Evolutionary conservation across 2,888 invertebrate genomes (phyloP).

Genomic region (Norana najaformis): DNA sequence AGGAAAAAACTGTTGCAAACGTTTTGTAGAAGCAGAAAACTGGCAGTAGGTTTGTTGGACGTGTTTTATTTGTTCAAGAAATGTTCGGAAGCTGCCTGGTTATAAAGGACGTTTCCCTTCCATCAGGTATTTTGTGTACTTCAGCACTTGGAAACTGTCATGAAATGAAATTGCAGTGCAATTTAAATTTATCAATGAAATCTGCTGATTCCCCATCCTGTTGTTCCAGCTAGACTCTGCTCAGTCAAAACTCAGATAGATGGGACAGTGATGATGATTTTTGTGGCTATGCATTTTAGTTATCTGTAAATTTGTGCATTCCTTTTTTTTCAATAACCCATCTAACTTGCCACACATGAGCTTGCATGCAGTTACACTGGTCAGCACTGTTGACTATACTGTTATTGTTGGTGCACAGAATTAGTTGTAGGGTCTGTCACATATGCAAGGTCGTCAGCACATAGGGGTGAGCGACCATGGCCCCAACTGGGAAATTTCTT

Average conservation of each 20-base stretch:
- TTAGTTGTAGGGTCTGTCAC: no score
- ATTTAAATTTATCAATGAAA: neutral
- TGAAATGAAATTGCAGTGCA: neutral
- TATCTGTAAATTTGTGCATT: neutral
- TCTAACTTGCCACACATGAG: no score
- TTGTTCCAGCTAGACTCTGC: neutral
- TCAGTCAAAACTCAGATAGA: neutral
- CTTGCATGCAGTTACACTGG: neutral
- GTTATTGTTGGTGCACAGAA: no score
- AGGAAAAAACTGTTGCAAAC: conserved; percentile 13
- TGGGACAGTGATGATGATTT: neutral
- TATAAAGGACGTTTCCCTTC: neutral
- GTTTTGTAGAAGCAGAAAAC: neutral
- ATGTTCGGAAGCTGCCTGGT: neutral
- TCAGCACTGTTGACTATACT: neutral
- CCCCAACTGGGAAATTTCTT: no score
- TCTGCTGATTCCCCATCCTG: neutral
- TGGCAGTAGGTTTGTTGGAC: neutral
- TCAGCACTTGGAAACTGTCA: neutral
- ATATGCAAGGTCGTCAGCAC: no score
- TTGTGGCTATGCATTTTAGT: neutral
- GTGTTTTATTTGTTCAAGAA: neutral
- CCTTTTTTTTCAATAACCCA: neutral
- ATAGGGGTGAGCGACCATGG: no score
- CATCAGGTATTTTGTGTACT: neutral